phyloP scores from a whole-genome alignment of 2,888 invertebrate species.

The Eristalinus aeneus region DNA sequence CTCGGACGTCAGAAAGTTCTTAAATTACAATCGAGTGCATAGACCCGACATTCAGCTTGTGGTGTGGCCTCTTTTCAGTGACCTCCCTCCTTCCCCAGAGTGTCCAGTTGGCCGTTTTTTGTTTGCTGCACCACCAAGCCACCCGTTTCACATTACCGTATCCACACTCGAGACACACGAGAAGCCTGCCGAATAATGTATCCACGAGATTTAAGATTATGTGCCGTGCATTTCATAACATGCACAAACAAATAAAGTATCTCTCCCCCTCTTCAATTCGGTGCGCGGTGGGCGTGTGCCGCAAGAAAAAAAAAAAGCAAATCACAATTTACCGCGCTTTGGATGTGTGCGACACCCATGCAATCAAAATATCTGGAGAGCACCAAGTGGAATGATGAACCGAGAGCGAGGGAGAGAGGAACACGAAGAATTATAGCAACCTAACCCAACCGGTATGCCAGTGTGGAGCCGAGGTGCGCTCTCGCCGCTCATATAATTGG shows the following conservation, averaged over 20 bases:
- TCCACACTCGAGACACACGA: conserved; percentile 13
- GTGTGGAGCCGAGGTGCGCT: conserved; percentile 23
- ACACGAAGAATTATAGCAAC: background rate
- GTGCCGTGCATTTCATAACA: conserved; percentile 40
- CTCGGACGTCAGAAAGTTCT: conserved; percentile 52
- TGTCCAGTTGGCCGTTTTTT: background rate
- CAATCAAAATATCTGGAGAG: conserved; percentile 36
- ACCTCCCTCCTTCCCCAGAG: conserved; percentile 6
- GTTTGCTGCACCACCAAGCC: background rate
- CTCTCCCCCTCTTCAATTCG: background rate
- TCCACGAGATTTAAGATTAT: conserved; percentile 40
- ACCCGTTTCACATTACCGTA: conserved; percentile 28
- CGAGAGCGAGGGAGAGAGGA: background rate
- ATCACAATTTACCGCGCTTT: background rate
- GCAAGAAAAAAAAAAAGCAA: conserved; percentile 19
- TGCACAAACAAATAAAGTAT: conserved; percentile 41
- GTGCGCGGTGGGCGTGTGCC: conserved; percentile 58
- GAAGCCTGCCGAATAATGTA: conserved; percentile 31
- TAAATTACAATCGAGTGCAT: conserved; percentile 62
- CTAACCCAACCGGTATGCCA: conserved; percentile 1
- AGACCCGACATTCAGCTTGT: conserved; percentile 38
- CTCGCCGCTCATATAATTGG: conserved; percentile 50
- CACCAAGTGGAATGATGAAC: background rate
- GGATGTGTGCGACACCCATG: background rate
- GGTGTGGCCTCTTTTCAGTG: conserved; percentile 25